phyloP scores from a whole-genome alignment of 2,797 vertebrate genomes.

The Chaetophractus vellerosus region DNA sequence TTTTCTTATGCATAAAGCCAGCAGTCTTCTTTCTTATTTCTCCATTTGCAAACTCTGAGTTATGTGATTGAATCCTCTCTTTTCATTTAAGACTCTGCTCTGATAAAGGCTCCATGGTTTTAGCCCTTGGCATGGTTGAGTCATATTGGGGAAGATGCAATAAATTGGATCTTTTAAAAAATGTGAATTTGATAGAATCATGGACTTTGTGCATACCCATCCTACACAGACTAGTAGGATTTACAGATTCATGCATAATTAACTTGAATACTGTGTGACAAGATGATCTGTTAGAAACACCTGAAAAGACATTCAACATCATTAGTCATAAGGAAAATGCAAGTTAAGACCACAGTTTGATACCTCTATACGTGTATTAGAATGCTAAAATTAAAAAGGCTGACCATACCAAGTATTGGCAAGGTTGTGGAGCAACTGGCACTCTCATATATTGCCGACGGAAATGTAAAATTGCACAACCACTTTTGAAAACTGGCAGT shows the following conservation, averaged over 20 bases:
- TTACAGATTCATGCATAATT: not conserved
- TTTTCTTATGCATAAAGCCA: not conserved
- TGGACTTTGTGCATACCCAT: not conserved
- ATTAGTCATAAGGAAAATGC: constrained; percentile 40
- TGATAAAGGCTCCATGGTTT: not conserved
- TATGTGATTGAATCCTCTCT: not conserved
- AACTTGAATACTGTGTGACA: not conserved
- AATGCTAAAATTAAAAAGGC: constrained; percentile 2
- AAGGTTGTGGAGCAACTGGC: not conserved
- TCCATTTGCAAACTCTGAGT: not conserved
- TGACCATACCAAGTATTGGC: not conserved
- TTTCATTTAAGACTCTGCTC: not conserved
- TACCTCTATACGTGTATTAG: not conserved
- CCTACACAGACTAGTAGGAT: not conserved
- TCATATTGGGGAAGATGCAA: not conserved
- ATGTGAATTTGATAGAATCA: not conserved
- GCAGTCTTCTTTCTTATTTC: not conserved
- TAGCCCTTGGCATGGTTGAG: not conserved
- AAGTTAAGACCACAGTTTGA: not conserved
- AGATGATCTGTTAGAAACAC: not conserved
- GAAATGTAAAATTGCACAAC: not conserved
- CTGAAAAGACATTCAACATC: not conserved
- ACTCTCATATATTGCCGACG: not conserved
- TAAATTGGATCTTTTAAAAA: not conserved
- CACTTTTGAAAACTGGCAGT: not conserved